These are phyloP conservation scores for Petrolisthes cinctipes DNA, from an alignment of 2,888 invertebrate genomes.

Conservation along the genomic window DNA sequence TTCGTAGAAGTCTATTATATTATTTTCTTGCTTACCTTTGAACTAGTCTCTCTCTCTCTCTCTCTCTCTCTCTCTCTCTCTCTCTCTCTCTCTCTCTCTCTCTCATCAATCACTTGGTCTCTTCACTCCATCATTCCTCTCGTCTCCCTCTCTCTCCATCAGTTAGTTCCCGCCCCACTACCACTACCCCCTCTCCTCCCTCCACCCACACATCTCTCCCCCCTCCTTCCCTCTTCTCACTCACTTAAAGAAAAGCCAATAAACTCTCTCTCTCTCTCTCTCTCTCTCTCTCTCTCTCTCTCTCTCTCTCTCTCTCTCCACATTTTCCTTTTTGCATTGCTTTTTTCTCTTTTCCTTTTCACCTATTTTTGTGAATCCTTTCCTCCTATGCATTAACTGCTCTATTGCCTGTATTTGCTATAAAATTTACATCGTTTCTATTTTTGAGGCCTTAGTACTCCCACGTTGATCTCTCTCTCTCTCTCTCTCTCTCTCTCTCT, in stretches of 20 bases:
- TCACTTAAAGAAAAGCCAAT: neutral
- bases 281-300: slow-evolving; percentile 27
- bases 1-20: too few species aligned
- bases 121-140: too few species aligned
- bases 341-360: neutral
- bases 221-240: too few species aligned
- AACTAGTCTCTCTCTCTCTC: too few species aligned
- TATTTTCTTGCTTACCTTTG: too few species aligned
- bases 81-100: too few species aligned
- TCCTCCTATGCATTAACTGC: neutral
- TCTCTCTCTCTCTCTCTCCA: slow-evolving; percentile 17
- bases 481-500: neutral
- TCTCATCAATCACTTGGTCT: too few species aligned
- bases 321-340: neutral
- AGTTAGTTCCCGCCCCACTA: too few species aligned
- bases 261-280: neutral
- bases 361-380: neutral
- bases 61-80: too few species aligned
- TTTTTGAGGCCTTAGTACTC: neutral
- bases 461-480: neutral
- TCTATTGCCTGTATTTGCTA: neutral
- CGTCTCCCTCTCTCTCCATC: too few species aligned
- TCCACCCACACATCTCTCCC: too few species aligned
- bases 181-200: too few species aligned
- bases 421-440: neutral